These are phyloP conservation scores for Drosophila hamatofila DNA, from an alignment of 2,888 invertebrate species.

Conservation along the genomic window DNA sequence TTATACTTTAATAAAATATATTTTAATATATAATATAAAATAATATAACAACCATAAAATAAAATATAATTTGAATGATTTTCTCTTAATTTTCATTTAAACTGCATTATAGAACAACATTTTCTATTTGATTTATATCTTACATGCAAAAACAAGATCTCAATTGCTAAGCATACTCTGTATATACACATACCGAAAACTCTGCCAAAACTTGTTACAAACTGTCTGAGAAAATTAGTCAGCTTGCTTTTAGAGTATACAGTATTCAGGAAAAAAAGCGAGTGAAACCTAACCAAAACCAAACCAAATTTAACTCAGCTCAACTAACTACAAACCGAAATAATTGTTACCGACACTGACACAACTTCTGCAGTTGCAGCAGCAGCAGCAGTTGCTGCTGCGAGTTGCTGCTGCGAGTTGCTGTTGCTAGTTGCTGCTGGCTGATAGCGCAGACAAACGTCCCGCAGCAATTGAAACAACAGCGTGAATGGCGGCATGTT, in stretches of 20 bases:
- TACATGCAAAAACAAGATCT: neutral
- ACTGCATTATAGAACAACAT: too few relatives aligned
- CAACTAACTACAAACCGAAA: conserved; percentile 67
- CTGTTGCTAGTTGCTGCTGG: conserved; percentile 38
- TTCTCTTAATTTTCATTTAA: too few relatives aligned
- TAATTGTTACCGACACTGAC: conserved; percentile 79
- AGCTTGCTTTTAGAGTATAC: neutral
- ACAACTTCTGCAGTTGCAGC: conserved; percentile 40
- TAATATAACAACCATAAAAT: too few relatives aligned
- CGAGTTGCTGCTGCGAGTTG: conserved; percentile 35
- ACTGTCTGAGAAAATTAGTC: neutral
- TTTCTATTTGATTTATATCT: too few relatives aligned
- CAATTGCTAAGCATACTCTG: neutral
- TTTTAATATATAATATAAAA: too few relatives aligned
- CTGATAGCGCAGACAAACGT: conserved; percentile 64
- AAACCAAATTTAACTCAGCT: conserved; percentile 45
- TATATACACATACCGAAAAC: neutral
- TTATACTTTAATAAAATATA: too few relatives aligned
- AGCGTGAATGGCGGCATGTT: conserved; percentile 34
- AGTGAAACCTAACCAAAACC: conserved; percentile 26
- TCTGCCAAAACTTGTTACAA: neutral
- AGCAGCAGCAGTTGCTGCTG: conserved; percentile 25
- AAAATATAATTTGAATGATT: too few relatives aligned
- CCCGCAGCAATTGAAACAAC: conserved; percentile 67
- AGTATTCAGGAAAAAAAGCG: neutral